These are phyloP conservation scores for Parapristionchus giblindavisi DNA, from an alignment of 2,888 invertebrate species.

Conservation along the genomic window DNA sequence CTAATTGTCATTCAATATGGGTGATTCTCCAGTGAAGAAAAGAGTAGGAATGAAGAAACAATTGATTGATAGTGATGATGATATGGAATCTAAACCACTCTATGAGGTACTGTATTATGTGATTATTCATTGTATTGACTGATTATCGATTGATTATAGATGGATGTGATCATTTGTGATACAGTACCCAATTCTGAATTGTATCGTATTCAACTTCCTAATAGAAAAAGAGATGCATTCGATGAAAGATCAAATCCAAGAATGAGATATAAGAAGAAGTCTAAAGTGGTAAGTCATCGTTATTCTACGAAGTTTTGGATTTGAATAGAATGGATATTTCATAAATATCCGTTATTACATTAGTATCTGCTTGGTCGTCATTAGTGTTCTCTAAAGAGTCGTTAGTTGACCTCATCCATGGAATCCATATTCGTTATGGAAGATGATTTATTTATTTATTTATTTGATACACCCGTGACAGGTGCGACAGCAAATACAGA, in stretches of 20 bases:
- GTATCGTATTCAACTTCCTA: constrained; percentile 30
- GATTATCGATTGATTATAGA: constrained; percentile 2
- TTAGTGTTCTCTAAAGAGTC: neutral
- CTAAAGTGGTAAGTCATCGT: constrained; percentile 35
- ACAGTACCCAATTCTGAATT: constrained; percentile 12
- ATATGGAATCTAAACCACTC: constrained; percentile 5
- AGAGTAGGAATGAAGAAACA: neutral
- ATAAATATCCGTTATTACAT: too few relatives aligned
- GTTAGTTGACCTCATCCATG: too few relatives aligned
- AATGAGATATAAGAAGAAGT: constrained; percentile 37
- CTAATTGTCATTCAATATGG: neutral
- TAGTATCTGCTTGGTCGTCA: neutral
- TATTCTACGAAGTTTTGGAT: too few relatives aligned
- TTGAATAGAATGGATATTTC: too few relatives aligned
- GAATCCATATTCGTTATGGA: too few relatives aligned
- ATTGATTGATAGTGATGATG: constrained; percentile 31
- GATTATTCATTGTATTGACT: neutral
- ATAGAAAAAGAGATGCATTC: constrained; percentile 36
- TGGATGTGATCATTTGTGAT: constrained; percentile 36
- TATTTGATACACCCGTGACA: too few relatives aligned
- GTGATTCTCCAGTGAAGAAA: neutral
- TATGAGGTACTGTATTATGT: constrained; percentile 10
- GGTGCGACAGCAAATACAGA: too few relatives aligned
- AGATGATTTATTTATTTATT: neutral
- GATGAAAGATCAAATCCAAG: constrained; percentile 31